phyloP scores from a whole-genome alignment of 2,113 vertebrate species.

The Epinephelus cyanopodus region DNA sequence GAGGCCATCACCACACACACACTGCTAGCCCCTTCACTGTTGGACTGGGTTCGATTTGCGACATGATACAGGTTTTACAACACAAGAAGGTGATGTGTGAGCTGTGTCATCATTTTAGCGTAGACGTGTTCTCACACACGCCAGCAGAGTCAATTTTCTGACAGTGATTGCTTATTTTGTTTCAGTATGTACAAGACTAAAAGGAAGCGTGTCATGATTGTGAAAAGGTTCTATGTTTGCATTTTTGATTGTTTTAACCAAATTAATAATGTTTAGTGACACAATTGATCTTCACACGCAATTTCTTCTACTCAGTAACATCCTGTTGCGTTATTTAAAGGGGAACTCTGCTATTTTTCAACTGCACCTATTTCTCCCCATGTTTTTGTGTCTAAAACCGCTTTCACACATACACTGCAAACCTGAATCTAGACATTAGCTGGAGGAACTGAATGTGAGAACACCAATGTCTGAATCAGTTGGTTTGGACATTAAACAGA shows the following conservation, averaged over 20 bases:
- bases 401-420: too few relatives aligned
- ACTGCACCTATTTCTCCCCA: too few relatives aligned
- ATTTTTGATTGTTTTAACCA: neutral
- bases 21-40: constrained; percentile 4
- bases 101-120: neutral
- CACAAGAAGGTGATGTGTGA: too few relatives aligned
- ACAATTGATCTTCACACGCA: neutral
- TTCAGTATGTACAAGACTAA: neutral
- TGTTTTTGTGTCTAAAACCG: too few relatives aligned
- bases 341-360: too few relatives aligned
- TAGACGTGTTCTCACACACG: neutral
- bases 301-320: neutral
- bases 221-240: neutral
- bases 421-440: too few relatives aligned
- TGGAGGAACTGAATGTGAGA: too few relatives aligned
- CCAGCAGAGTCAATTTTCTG: too few relatives aligned
- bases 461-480: too few relatives aligned
- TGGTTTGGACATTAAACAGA: too few relatives aligned
- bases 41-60: constrained; percentile 41
- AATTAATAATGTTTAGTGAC: neutral
- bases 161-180: constrained; percentile 3
- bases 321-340: neutral
- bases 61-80: constrained; percentile 34
- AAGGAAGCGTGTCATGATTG: neutral
- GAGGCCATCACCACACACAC: neutral